Evolutionary conservation across 2,113 vertebrate species (phyloP).

Genomic region (Thalassarche chlororhynchos): DNA sequence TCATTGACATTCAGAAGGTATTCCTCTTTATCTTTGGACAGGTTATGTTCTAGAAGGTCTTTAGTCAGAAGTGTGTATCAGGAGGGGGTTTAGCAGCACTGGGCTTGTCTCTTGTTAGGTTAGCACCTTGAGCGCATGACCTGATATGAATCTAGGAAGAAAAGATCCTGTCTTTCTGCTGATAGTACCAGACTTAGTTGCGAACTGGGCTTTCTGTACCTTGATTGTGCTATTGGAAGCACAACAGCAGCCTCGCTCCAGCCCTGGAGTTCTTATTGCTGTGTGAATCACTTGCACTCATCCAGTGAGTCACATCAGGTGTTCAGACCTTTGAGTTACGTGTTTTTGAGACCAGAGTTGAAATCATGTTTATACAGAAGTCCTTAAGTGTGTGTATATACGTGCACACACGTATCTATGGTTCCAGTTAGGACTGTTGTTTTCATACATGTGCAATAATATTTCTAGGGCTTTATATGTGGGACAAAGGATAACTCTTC

Average conservation of each 20-base stretch:
- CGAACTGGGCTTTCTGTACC: background rate
- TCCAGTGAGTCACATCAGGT: background rate
- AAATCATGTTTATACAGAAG: background rate
- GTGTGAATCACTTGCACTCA: background rate
- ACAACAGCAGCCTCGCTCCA: background rate
- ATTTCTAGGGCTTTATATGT: background rate
- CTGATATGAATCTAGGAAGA: background rate
- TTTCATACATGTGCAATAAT: background rate
- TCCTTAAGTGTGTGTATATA: background rate
- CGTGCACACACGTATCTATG: rapidly evolving
- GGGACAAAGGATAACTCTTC: background rate
- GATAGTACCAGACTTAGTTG: background rate
- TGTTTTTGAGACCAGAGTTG: background rate
- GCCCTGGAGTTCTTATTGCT: background rate
- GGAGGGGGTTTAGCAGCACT: background rate
- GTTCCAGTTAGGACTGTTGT: background rate
- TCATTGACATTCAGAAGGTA: background rate
- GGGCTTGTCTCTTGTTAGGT: background rate
- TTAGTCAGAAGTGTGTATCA: background rate
- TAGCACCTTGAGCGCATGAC: background rate
- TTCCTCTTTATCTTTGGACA: background rate
- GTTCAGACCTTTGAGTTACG: background rate
- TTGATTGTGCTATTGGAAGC: background rate
- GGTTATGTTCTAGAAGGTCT: background rate
- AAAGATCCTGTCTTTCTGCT: background rate